Evolutionary conservation across 2,888 invertebrate genomes (phyloP).

Genomic region (Tetragonula carbonaria): DNA sequence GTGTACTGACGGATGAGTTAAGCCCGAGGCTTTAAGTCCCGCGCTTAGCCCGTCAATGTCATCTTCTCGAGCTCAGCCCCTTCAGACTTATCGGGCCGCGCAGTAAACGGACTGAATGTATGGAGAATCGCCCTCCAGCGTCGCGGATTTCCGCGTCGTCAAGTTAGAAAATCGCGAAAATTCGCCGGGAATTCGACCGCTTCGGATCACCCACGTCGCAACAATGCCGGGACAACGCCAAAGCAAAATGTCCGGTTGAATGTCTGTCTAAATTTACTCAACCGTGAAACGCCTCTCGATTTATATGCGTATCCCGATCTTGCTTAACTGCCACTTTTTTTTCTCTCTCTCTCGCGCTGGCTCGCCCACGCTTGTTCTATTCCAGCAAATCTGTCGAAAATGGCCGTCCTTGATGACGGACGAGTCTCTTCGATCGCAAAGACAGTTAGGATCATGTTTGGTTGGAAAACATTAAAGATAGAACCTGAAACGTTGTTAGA

Average conservation of each 20-base stretch:
- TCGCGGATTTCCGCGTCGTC: conserved; percentile 78
- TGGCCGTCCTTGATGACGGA: background rate
- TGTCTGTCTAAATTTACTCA: conserved; percentile 24
- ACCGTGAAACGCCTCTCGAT: conserved; percentile 34
- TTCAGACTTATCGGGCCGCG: conserved; percentile 84
- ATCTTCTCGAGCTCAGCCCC: conserved; percentile 82
- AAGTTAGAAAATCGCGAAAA: conserved; percentile 72
- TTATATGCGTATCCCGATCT: background rate
- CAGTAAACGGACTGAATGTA: conserved; percentile 79
- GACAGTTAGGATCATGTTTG: no score
- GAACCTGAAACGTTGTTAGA: background rate
- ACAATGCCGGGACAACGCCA: conserved; percentile 44
- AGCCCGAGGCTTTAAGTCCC: conserved; percentile 82
- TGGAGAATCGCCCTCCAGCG: conserved; percentile 62
- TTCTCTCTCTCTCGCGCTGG: no score
- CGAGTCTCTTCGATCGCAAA: background rate
- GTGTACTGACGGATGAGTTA: conserved; percentile 83
- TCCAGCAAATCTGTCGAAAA: background rate
- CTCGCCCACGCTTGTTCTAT: background rate
- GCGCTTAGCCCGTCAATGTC: conserved; percentile 82
- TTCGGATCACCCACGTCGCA: conserved; percentile 54
- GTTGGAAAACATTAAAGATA: background rate
- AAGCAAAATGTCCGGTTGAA: conserved; percentile 35
- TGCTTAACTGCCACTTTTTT: background rate
- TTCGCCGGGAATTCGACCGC: conserved; percentile 65